phyloP scores from a whole-genome alignment of 2,797 vertebrate species.

The Phrynocephalus forsythii region DNA sequence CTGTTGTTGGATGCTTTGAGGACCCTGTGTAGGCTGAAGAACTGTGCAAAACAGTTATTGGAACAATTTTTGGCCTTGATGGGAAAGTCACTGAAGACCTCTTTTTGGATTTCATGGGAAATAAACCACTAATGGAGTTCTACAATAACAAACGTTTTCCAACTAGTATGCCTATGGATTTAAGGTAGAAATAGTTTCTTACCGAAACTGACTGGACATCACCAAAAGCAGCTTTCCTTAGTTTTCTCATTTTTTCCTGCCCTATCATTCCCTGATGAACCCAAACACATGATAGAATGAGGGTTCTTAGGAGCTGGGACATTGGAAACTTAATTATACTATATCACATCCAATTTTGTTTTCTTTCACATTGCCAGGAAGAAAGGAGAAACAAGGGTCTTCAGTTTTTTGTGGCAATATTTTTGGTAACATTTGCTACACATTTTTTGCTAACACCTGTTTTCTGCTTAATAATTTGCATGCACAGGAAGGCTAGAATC shows the following conservation, averaged over 20 bases:
- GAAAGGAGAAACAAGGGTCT: not conserved
- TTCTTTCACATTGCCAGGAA: not conserved
- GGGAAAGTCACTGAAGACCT: too few species aligned
- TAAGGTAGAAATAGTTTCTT: not conserved
- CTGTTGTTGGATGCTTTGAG: not conserved
- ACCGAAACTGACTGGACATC: not conserved
- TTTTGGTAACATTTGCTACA: too few species aligned
- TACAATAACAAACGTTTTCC: not conserved
- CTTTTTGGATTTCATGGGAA: too few species aligned
- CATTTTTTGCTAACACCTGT: too few species aligned
- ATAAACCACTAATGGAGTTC: not conserved
- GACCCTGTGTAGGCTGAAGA: constrained; percentile 40
- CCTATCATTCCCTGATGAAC: not conserved
- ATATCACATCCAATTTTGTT: not conserved
- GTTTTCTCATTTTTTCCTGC: too few species aligned
- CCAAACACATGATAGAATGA: not conserved
- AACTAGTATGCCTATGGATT: not conserved
- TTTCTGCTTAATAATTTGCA: too few species aligned
- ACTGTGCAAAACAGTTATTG: constrained; percentile 14
- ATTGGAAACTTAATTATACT: not conserved
- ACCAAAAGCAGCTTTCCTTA: not conserved
- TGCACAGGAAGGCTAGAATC: too few species aligned
- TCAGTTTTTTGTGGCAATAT: too few species aligned
- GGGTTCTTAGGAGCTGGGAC: too few species aligned
- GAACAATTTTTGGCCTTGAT: not conserved